Evolutionary conservation across 1,140 invertebrate species (phyloP), one percentile per base, ranked within the genome.

Genomic region (Tetraneura akinire): DNA sequence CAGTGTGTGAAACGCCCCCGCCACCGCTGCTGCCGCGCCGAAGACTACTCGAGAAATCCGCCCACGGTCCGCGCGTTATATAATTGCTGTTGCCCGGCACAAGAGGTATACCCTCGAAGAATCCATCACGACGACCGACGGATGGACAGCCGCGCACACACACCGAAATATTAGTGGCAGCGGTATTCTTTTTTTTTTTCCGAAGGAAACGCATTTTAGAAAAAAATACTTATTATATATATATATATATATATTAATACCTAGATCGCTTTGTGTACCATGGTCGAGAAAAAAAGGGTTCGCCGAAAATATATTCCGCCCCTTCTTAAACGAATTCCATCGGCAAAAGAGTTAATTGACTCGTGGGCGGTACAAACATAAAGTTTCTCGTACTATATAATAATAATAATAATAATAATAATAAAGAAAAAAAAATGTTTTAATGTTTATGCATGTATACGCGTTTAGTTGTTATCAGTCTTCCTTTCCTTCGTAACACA

Each of bases 221-320:
- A 68, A 68, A 57, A 55, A 51, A 55, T n/a, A n/a, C n/a, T n/a
- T n/a, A n/a, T n/a, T n/a, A n/a, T 57, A 16, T 13, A 57, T 13
- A 71, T 51, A 51, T 45, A 26, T 42, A 71, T 1, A 53, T 51
- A 26, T 51, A 71, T 49, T 9, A 49, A 49, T 21, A 49, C 51
- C 70, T 8, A 74, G 49, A 68, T 68, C 66, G 21, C 66, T 23
- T 47, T 8, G 1, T 6, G 21, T 23, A 6, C n/a, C 1, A 3
- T 10, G 14, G 42, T 8, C 21, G 14, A 26, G 66, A 49, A 66
- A 53, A 60, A 78, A 76, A 78, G 74, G 74, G 55, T 62, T 78
- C 71, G 74, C 74, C 74, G 74, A 78, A 78, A 71, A 78, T 78
- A 62, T 78, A 78, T 78, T 78, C 74, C 74, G 74, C 74, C 74